A percentile compares a stretch with the other conserved stretches of the same genome.
These are phyloP conservation scores for Onthophagus sagittarius DNA, from an alignment of 2,888 invertebrate genomes.

Conservation along the genomic window DNA sequence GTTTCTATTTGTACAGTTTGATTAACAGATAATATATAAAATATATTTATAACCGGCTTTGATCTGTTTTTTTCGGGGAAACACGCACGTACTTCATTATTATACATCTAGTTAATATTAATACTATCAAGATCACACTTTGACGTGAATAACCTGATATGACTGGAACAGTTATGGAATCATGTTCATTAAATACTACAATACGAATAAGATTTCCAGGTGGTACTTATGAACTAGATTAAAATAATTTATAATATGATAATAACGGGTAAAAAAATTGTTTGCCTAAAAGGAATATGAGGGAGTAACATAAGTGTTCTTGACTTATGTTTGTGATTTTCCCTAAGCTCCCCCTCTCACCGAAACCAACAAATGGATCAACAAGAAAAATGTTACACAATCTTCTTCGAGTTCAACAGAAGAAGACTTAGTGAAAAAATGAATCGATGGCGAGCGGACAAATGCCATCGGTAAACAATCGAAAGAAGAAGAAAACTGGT, in stretches of 20 bases:
- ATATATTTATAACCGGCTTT: not conserved
- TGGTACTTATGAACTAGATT: not conserved
- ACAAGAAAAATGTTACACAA: constrained; percentile 3
- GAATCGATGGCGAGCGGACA: constrained; percentile 22
- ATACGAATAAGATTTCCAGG: not conserved
- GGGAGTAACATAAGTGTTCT: not conserved
- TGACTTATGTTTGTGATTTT: not conserved
- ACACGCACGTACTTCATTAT: not conserved
- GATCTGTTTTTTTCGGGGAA: not conserved
- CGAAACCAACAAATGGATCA: not conserved
- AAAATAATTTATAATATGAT: not conserved
- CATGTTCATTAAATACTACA: not conserved
- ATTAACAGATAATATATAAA: not conserved
- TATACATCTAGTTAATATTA: not conserved
- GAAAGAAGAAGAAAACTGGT: constrained; percentile 27
- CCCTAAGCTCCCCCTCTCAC: not conserved
- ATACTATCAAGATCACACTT: not conserved
- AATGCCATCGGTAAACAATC: constrained; percentile 33
- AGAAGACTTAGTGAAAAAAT: not conserved
- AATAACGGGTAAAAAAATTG: not conserved
- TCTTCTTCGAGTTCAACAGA: not conserved
- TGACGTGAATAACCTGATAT: not conserved
- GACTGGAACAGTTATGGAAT: not conserved
- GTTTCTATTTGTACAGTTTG: not conserved
- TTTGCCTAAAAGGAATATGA: not conserved